Percentiles rank a stretch among this genome's conserved stretches.
These are phyloP conservation scores for Girardia tigrina DNA, from an alignment of 2,888 invertebrate genomes.

Conservation along the genomic window DNA sequence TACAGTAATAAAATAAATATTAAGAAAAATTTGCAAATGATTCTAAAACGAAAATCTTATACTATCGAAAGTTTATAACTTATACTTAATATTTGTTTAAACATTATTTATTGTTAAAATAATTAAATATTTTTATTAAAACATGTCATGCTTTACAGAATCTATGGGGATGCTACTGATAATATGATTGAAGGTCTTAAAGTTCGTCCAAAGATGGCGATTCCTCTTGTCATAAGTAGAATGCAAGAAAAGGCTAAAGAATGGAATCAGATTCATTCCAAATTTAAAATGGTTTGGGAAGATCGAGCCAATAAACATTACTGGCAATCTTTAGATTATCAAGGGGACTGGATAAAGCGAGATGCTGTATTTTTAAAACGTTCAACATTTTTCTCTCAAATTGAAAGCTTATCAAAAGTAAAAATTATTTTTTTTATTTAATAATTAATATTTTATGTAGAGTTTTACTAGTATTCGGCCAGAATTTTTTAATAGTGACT, in stretches of 20 bases:
- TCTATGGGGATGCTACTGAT: slow-evolving; percentile 1
- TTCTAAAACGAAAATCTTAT: too few relatives aligned
- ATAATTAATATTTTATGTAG: background rate
- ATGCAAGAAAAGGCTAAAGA: slow-evolving; percentile 6
- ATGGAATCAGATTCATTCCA: slow-evolving; percentile 7
- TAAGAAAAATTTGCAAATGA: too few relatives aligned
- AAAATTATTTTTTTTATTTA: background rate
- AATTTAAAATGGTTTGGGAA: slow-evolving; percentile 12
- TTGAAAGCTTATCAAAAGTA: slow-evolving; percentile 10
- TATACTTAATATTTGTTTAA: too few relatives aligned
- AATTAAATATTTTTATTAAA: too few relatives aligned
- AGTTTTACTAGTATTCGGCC: background rate
- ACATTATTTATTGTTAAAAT: too few relatives aligned
- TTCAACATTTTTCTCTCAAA: background rate
- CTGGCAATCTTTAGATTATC: slow-evolving; percentile 1
- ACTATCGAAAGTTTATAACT: too few relatives aligned
- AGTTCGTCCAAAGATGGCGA: slow-evolving; percentile 10
- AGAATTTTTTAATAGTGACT: background rate
- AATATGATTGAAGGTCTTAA: slow-evolving; percentile 1
- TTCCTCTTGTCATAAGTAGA: background rate
- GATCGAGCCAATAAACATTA: slow-evolving; percentile 7
- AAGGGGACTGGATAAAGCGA: background rate
- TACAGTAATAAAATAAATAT: too few relatives aligned
- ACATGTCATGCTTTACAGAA: background rate
- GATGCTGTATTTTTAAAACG: slow-evolving; percentile 13